Conservation (phyloP, 2,797 vertebrate genomes). For the Cyclopterus lumpus region DNA sequence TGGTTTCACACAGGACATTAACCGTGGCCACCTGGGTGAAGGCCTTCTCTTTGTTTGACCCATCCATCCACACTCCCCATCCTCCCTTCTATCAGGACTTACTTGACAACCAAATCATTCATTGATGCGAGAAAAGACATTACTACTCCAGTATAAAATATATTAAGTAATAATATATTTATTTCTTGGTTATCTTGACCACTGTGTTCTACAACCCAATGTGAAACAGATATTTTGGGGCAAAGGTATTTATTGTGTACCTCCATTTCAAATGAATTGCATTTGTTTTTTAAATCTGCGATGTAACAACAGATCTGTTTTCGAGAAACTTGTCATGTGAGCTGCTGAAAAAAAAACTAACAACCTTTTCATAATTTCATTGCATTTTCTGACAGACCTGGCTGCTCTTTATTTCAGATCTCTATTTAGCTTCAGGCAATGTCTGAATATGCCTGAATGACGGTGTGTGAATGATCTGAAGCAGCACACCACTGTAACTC, state of each 20-base stretch:
- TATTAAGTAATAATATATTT: too few species aligned
- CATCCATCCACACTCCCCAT: too few species aligned
- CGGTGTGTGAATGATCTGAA: background rate
- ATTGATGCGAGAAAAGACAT: background rate
- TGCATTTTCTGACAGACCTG: background rate
- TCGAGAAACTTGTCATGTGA: too few species aligned
- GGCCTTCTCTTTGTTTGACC: too few species aligned
- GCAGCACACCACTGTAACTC: background rate
- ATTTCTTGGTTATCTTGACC: background rate
- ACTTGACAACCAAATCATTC: background rate
- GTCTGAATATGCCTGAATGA: background rate
- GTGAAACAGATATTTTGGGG: background rate
- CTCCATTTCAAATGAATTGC: too few species aligned
- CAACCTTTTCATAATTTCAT: background rate
- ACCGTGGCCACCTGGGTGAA: too few species aligned
- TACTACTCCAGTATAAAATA: background rate
- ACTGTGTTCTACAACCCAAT: background rate
- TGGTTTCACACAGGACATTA: too few species aligned
- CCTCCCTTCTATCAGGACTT: too few species aligned
- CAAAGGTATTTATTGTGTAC: background rate
- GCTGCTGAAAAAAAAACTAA: background rate
- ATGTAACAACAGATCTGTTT: too few species aligned
- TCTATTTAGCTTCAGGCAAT: background rate
- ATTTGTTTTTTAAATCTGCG: too few species aligned
- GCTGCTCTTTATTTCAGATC: conserved; percentile 6